These are phyloP conservation scores for Dasyprocta punctata DNA, from an alignment of 2,113 vertebrate species.

Conservation along the genomic window DNA sequence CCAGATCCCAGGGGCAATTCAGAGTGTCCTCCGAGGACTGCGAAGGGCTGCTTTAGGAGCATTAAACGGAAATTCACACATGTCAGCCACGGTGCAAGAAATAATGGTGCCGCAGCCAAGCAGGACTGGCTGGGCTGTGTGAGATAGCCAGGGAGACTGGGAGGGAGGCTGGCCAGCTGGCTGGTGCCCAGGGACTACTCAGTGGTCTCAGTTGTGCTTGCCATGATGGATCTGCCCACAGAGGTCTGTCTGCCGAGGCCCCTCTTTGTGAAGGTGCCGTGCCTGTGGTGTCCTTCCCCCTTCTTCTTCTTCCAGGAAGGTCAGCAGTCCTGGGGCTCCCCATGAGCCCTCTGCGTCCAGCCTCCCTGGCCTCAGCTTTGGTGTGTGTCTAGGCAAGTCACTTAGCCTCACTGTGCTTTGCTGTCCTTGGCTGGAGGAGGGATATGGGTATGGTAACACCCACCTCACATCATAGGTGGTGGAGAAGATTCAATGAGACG, in stretches of 20 bases:
- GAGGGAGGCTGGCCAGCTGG: too few species aligned
- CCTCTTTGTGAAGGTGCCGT: not conserved
- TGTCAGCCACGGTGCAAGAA: not conserved
- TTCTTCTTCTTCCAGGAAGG: not conserved
- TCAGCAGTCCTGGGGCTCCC: accelerated
- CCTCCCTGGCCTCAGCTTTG: not conserved
- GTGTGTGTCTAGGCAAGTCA: not conserved
- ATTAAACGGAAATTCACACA: not conserved
- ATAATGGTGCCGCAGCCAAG: accelerated
- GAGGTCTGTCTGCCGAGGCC: not conserved
- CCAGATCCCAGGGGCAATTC: not conserved
- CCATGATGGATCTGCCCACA: too few species aligned
- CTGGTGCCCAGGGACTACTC: too few species aligned
- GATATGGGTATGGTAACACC: accelerated
- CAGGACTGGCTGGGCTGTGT: accelerated
- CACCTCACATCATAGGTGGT: accelerated
- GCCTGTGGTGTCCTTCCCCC: too few species aligned
- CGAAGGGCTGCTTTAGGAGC: not conserved
- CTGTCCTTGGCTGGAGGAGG: not conserved
- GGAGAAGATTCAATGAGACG: accelerated
- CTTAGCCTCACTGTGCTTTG: not conserved
- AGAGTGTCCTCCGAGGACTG: not conserved
- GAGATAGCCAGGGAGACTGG: not conserved
- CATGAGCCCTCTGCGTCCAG: accelerated
- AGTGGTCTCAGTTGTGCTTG: too few species aligned